Conservation (phyloP, 1,140 invertebrate species). For the Dinoponera quadriceps region DNA sequence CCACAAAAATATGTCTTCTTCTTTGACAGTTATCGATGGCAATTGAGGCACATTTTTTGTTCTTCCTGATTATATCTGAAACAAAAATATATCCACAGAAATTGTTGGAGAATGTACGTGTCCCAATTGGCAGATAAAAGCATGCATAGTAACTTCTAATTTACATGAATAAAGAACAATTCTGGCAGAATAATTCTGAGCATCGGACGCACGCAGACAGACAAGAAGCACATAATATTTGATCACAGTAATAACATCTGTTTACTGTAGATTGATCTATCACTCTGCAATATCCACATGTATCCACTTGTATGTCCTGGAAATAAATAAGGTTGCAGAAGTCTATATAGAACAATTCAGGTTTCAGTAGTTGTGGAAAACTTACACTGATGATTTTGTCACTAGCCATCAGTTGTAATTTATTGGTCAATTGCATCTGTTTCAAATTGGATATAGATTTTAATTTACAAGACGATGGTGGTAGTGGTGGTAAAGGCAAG, state of each 20-base stretch:
- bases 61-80: constrained; percentile 74
- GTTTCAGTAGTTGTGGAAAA: background rate
- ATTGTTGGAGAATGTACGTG: background rate
- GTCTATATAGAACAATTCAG: background rate
- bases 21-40: constrained; percentile 63
- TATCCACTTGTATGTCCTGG: constrained; percentile 60
- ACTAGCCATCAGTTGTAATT: constrained; percentile 67
- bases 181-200: constrained; percentile 75
- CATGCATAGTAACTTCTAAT: background rate
- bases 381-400: constrained; percentile 71
- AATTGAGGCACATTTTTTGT: constrained; percentile 72
- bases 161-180: constrained; percentile 77
- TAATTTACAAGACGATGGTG: constrained; percentile 21
- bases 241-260: constrained; percentile 76
- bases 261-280: constrained; percentile 56
- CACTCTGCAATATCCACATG: constrained; percentile 65
- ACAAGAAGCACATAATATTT: constrained; percentile 73
- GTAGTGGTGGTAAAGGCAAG: background rate
- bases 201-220: constrained; percentile 69
- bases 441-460: constrained; percentile 65
- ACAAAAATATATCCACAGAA: background rate
- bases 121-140: background rate
- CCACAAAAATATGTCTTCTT: background rate
- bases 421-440: constrained; percentile 77
- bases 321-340: constrained; percentile 19